phyloP scores from a whole-genome alignment of 2,113 vertebrate species.

The Loxodonta africana region DNA sequence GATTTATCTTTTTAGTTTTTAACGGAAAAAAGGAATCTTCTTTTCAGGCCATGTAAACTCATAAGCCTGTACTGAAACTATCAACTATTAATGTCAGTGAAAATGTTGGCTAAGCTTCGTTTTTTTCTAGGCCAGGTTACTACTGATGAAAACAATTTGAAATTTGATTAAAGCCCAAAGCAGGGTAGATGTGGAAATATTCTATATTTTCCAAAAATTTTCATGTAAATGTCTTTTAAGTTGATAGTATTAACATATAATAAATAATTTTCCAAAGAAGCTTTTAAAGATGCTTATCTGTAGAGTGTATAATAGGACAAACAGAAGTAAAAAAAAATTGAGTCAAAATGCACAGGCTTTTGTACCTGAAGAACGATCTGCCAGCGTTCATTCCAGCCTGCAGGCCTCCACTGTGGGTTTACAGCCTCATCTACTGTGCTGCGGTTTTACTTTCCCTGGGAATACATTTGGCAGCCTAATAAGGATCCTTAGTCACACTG shows the following conservation, averaged over 20 bases:
- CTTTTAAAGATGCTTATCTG: constrained; percentile 22
- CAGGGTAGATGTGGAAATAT: neutral
- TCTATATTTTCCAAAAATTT: neutral
- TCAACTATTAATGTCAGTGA: neutral
- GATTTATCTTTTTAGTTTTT: constrained; percentile 4
- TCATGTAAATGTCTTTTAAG: neutral
- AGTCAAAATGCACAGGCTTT: neutral
- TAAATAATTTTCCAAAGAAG: constrained; percentile 17
- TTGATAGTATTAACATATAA: constrained; percentile 8
- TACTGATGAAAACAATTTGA: neutral
- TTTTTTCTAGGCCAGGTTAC: constrained; percentile 4
- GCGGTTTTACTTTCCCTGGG: neutral
- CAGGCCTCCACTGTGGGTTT: neutral
- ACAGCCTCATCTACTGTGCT: neutral
- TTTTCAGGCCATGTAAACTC: neutral
- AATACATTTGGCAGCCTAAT: neutral
- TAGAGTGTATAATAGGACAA: neutral
- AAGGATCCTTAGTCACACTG: neutral
- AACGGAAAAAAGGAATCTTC: neutral
- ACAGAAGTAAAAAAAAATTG: neutral
- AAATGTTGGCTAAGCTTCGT: neutral
- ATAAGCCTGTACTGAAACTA: neutral
- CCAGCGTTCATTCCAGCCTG: neutral
- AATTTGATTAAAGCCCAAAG: neutral
- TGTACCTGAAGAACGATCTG: neutral